Evolutionary conservation across 1,140 invertebrate species (phyloP).

Genomic region (Battus philenor): DNA sequence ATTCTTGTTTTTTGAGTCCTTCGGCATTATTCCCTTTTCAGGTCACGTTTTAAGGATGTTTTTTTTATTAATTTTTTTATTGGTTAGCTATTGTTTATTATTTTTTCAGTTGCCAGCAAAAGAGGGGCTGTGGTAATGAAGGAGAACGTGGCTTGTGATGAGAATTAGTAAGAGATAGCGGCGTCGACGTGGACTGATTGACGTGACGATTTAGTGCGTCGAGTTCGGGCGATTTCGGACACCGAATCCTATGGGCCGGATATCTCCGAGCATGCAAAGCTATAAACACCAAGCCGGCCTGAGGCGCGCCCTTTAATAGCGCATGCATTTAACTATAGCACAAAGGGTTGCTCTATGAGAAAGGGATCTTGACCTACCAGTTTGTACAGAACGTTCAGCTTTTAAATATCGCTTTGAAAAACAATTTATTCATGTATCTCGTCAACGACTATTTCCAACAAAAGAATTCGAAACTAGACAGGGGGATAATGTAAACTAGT

Average conservation of each 20-base stretch:
- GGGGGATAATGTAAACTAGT: constrained; percentile 72
- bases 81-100: not conserved
- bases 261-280: constrained; percentile 13
- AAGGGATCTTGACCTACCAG: constrained; percentile 74
- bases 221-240: constrained; percentile 14
- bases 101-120: no score
- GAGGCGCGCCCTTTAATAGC: constrained; percentile 67
- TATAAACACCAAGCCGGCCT: constrained; percentile 45
- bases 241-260: not conserved
- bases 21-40: no score
- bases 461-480: constrained; percentile 73
- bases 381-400: constrained; percentile 62
- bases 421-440: constrained; percentile 74
- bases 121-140: constrained; percentile 49
- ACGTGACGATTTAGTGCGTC: no score
- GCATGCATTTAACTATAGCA: constrained; percentile 67
- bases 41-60: no score
- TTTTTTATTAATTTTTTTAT: not conserved
- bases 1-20: no score
- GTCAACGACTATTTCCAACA: constrained; percentile 61
- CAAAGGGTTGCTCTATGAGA: constrained; percentile 72
- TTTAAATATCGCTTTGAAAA: constrained; percentile 56
- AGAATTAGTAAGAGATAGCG: constrained; percentile 34
- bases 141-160: constrained; percentile 50
- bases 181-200: constrained; percentile 22